Percentiles rank a stretch among this genome's conserved stretches.
phyloP scores from a whole-genome alignment of 2,888 invertebrate genomes.

The Drosophila gaucha region DNA sequence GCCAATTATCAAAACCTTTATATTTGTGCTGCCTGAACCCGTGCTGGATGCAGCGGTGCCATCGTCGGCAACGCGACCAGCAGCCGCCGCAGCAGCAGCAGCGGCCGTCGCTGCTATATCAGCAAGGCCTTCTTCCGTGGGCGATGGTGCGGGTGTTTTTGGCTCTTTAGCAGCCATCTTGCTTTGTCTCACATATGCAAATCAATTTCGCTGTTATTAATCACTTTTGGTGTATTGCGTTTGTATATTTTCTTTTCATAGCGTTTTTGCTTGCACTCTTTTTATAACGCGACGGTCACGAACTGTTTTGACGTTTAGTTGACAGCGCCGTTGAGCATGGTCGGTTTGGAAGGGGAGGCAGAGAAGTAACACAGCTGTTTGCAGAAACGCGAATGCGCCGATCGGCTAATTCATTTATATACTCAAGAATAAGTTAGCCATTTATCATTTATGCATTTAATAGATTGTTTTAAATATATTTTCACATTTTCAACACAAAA shows the following conservation, averaged over 20 bases:
- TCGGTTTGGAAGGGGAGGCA: background rate
- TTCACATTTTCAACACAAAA: slow-evolving; percentile 2
- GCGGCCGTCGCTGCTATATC: slow-evolving; percentile 41
- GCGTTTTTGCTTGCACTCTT: slow-evolving; percentile 37
- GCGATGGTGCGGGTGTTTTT: slow-evolving; percentile 75
- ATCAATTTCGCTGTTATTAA: slow-evolving; percentile 11
- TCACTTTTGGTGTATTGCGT: slow-evolving; percentile 29
- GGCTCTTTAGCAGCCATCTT: slow-evolving; percentile 75
- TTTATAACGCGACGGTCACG: slow-evolving; percentile 48
- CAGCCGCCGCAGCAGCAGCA: slow-evolving; percentile 23
- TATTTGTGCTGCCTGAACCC: slow-evolving; percentile 82
- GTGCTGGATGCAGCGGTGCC: slow-evolving; percentile 39
- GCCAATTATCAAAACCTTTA: slow-evolving; percentile 92
- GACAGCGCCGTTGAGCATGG: slow-evolving; percentile 44
- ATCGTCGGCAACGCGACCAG: slow-evolving; percentile 29
- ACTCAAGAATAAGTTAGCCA: background rate
- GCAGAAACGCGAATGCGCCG: background rate
- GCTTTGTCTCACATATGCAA: slow-evolving; percentile 48
- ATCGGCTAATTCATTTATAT: background rate
- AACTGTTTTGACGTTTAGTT: slow-evolving; percentile 74
- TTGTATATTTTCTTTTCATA: slow-evolving; percentile 48
- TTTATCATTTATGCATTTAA: slow-evolving; percentile 4
- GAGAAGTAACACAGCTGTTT: slow-evolving; percentile 22
- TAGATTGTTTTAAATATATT: background rate
- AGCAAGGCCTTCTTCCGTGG: slow-evolving; percentile 71